Percentiles rank a stretch among this genome's conserved stretches.
These are phyloP conservation scores for Cuculus canorus DNA, from an alignment of 2,797 vertebrate genomes.

Conservation along the genomic window DNA sequence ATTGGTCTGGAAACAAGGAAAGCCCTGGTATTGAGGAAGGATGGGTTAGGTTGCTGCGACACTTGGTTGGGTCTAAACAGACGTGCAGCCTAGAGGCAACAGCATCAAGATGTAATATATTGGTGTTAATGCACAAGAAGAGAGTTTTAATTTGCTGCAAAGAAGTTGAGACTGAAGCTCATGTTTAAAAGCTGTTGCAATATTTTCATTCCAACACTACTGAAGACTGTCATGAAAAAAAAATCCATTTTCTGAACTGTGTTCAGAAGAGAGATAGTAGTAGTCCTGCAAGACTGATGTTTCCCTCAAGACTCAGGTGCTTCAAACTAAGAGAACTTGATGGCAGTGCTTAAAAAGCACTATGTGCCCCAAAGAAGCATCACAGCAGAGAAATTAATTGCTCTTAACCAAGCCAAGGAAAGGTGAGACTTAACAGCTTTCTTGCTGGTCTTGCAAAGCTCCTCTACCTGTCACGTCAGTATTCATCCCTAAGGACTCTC, in stretches of 20 bases:
- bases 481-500: constrained; percentile 8
- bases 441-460: neutral
- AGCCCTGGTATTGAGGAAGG: neutral
- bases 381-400: constrained; percentile 60
- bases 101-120: neutral
- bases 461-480: constrained; percentile 23
- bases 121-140: neutral
- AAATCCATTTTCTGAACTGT: constrained; percentile 57
- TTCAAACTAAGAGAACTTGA: constrained; percentile 68
- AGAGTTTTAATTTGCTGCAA: constrained; percentile 10
- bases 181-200: constrained; percentile 29
- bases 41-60: neutral
- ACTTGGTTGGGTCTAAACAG: neutral
- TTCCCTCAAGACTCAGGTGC: constrained; percentile 60
- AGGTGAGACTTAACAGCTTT: constrained; percentile 49
- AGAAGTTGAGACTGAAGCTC: constrained; percentile 17
- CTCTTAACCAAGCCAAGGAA: constrained; percentile 48
- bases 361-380: constrained; percentile 52
- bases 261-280: constrained; percentile 39
- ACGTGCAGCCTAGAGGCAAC: neutral
- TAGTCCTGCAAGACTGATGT: constrained; percentile 65
- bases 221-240: constrained; percentile 41
- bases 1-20: neutral
- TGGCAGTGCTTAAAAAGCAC: constrained; percentile 66
- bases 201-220: constrained; percentile 35